Base-by-base conservation (phyloP, 2,797 vertebrate species). In the Diplodus puntazzo region DNA sequence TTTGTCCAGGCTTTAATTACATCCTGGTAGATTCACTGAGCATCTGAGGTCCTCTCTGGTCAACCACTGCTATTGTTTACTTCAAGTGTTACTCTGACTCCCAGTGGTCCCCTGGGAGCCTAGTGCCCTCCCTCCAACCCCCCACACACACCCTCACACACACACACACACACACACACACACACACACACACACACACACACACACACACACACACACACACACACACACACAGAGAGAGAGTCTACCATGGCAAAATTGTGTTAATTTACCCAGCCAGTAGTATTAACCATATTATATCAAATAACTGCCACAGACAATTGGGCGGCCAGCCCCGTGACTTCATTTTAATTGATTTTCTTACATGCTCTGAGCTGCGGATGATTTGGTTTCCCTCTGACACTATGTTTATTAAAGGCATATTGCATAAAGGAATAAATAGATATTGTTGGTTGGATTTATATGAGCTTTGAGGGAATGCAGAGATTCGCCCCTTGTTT, bases 291-390 rank as follows among this genome's bases (percentile, higher is more conserved):
- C 92, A 92, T 95, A 95, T 96, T 97, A 95, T 96, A 96, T 97
- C 96, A 97, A 97, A 97, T 97, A 97, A 97, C 96, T 98, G 96
- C 97, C 96, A 98, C 86, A 95, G 96, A 97, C 95, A 96, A 97
- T 98, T 96, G 95, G 92, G 95, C 92, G 87, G 93, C 94, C 92
- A 92, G 95, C 94, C 90, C 94, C 8, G 94, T 97, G 96, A 97
- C 96, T 97, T 96, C 92, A 93, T 98, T 98, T 98, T 98, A 97
- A 97, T 98, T 97, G 97, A 97, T 98, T 97, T 97, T 96, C 94
- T 88, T 88, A 95, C 94, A 88, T 96, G 95, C 94, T 95, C 95
- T 94, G 83, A 93, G 94, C 95, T 91, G 89, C 87, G 91, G 92
- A 92, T 97, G 95, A 97, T 97, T 96, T 95, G 90, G 95, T 97